phyloP scores from a whole-genome alignment of 2,888 invertebrate species.

The Cloeon dipterum region DNA sequence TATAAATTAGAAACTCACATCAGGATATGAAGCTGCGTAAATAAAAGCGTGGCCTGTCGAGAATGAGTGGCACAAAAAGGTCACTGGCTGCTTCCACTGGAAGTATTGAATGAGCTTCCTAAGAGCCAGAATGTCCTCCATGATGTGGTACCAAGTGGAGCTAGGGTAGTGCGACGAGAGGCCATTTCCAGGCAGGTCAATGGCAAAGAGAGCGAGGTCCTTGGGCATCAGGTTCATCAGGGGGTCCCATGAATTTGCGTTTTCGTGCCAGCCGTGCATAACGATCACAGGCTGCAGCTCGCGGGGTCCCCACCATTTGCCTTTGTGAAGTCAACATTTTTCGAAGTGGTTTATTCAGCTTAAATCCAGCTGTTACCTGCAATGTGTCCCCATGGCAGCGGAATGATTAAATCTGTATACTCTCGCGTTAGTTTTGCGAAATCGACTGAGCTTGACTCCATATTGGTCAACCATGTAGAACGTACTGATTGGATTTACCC shows the following conservation, averaged over 20 bases:
- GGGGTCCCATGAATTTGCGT: slow-evolving; percentile 12
- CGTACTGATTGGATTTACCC: too few species aligned
- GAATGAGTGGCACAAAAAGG: slow-evolving; percentile 57
- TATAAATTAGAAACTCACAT: too few species aligned
- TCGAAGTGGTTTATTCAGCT: too few species aligned
- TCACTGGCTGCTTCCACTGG: slow-evolving; percentile 48
- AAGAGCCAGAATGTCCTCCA: slow-evolving; percentile 56
- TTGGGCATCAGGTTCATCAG: slow-evolving; percentile 10
- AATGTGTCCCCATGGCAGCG: too few species aligned
- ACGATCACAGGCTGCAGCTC: slow-evolving; percentile 10
- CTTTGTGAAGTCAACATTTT: too few species aligned
- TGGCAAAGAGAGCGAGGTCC: slow-evolving; percentile 4
- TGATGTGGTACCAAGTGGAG: slow-evolving; percentile 45
- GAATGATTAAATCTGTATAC: too few species aligned
- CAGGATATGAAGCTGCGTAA: too few species aligned
- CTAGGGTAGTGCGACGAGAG: slow-evolving; percentile 19
- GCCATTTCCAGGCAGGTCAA: slow-evolving; percentile 22
- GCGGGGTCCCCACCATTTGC: slow-evolving; percentile 11
- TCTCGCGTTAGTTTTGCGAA: too few species aligned
- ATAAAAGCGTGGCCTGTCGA: too few species aligned
- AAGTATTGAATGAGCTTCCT: slow-evolving; percentile 49
- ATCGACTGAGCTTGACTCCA: too few species aligned
- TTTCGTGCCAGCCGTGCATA: slow-evolving; percentile 15
- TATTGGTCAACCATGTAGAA: too few species aligned
- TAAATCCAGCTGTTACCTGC: too few species aligned